These are phyloP conservation scores for Rhodinocichla rosea DNA, from an alignment of 2,113 vertebrate genomes.

Conservation along the genomic window DNA sequence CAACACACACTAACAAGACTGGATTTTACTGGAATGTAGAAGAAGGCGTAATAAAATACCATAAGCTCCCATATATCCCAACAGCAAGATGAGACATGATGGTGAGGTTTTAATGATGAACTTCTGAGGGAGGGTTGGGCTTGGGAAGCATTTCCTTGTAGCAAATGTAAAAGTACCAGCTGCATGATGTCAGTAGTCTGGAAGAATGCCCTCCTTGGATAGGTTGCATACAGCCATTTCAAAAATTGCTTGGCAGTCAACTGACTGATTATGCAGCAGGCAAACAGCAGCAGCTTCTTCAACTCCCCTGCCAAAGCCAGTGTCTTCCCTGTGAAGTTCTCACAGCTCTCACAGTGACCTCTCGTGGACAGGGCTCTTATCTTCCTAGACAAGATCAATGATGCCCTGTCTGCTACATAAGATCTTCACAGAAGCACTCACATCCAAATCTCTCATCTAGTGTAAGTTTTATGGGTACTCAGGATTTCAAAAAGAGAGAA, in stretches of 20 bases:
- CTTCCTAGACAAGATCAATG: not conserved
- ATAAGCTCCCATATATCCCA: not conserved
- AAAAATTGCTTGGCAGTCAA: not conserved
- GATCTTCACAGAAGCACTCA: not conserved
- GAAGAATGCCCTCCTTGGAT: not conserved
- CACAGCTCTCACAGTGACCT: not conserved
- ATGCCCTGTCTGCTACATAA: not conserved
- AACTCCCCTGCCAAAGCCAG: not conserved
- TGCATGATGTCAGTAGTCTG: not conserved
- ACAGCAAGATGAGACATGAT: conserved; percentile 10
- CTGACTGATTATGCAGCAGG: not conserved
- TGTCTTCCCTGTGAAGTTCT: not conserved
- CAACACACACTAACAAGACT: not conserved
- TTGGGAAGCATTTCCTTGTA: conserved; percentile 22
- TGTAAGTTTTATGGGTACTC: not conserved
- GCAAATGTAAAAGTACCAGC: not conserved
- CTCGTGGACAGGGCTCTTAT: not conserved
- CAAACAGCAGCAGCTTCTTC: not conserved
- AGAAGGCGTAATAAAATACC: not conserved
- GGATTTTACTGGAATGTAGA: not conserved
- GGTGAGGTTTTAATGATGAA: not conserved
- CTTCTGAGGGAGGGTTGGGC: not conserved
- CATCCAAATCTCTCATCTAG: not conserved
- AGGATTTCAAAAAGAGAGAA: not conserved
- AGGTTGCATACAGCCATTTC: not conserved